Conservation (phyloP, 2,113 vertebrate species). For the Vulpes vulpes region DNA sequence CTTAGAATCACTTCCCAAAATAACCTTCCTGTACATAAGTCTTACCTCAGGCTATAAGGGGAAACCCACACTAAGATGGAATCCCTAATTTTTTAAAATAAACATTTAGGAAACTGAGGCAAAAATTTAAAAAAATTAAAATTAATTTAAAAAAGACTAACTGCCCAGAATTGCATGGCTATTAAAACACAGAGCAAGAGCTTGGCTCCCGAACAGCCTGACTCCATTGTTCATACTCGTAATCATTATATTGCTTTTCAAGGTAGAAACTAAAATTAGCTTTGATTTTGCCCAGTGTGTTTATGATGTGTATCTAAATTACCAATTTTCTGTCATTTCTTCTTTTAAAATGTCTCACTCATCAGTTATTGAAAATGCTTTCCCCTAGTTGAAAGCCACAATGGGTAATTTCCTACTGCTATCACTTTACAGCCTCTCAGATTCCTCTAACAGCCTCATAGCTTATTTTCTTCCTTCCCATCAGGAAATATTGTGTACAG, state of each 20-base stretch:
- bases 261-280: neutral
- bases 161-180: neutral
- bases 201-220: neutral
- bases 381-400: neutral
- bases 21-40: neutral
- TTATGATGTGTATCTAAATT: neutral
- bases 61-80: neutral
- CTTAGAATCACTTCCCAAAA: neutral
- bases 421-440: neutral
- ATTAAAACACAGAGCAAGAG: neutral
- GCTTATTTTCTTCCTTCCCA: conserved; percentile 12
- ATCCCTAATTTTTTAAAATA: neutral
- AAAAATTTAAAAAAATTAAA: neutral
- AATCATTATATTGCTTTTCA: neutral
- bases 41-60: neutral
- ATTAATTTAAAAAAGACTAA: neutral
- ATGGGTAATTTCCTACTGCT: neutral
- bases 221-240: neutral
- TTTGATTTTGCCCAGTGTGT: neutral
- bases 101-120: neutral
- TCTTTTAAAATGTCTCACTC: conserved; percentile 37
- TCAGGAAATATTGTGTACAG: neutral
- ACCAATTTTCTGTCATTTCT: neutral
- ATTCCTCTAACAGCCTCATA: neutral
- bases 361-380: neutral